These are phyloP conservation scores for Gerris buenoi DNA, from an alignment of 1,140 invertebrate genomes.

Conservation along the genomic window DNA sequence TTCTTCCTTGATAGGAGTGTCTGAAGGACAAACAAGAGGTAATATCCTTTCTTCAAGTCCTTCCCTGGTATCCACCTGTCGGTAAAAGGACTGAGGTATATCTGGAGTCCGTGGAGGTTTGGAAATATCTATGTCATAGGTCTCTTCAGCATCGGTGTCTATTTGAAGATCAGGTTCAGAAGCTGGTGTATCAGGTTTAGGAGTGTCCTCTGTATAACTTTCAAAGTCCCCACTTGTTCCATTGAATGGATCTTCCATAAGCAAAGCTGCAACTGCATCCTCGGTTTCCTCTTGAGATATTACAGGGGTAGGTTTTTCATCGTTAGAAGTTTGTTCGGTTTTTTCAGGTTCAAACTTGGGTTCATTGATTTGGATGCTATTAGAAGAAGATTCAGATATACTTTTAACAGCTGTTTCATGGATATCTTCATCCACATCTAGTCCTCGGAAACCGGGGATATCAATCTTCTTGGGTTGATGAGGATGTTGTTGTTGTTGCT, in stretches of 20 bases:
- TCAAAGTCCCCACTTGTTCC: slow-evolving; percentile 31
- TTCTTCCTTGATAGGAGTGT: slow-evolving; percentile 11
- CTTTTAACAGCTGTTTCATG: slow-evolving; percentile 65
- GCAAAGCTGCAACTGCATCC: slow-evolving; percentile 71
- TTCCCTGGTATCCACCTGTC: slow-evolving; percentile 18
- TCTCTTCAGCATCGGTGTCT: slow-evolving; percentile 70
- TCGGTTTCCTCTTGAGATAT: slow-evolving; percentile 86
- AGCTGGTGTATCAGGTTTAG: slow-evolving; percentile 67
- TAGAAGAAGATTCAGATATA: slow-evolving; percentile 40
- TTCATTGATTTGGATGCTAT: slow-evolving; percentile 17
- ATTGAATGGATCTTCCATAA: slow-evolving; percentile 63
- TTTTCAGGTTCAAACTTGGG: slow-evolving; percentile 28
- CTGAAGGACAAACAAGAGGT: slow-evolving; percentile 17
- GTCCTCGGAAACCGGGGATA: slow-evolving; percentile 50
- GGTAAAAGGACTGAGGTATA: slow-evolving; percentile 21
- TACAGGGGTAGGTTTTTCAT: slow-evolving; percentile 62
- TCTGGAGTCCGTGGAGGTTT: slow-evolving; percentile 37
- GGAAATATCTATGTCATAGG: slow-evolving; percentile 35
- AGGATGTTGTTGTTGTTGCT: slow-evolving; percentile 19
- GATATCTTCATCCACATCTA: slow-evolving; percentile 42
- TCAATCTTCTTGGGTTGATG: slow-evolving; percentile 34
- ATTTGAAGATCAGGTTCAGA: slow-evolving; percentile 72
- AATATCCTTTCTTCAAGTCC: slow-evolving; percentile 22
- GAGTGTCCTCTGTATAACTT: slow-evolving; percentile 49
- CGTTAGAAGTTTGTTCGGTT: slow-evolving; percentile 32